A percentile compares a stretch with the other conserved stretches of the same genome.
These are phyloP conservation scores for Protaetia brevitarsis DNA, from an alignment of 1,140 invertebrate genomes.

Conservation along the genomic window DNA sequence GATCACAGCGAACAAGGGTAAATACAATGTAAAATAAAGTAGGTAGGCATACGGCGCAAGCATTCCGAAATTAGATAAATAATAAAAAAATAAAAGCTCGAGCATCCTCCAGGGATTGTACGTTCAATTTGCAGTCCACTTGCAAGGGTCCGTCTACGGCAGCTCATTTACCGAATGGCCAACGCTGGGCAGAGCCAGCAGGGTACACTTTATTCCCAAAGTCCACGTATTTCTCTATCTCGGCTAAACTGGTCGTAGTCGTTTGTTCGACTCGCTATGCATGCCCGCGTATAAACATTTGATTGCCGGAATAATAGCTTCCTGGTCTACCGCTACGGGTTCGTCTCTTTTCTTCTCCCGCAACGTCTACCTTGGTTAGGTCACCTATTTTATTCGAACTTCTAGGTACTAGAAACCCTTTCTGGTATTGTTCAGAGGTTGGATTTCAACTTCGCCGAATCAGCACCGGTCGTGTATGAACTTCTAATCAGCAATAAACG, in stretches of 20 bases:
- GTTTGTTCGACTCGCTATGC: background rate
- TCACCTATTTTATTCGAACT: too few species aligned
- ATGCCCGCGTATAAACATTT: background rate
- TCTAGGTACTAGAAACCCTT: too few species aligned
- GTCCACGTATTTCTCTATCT: conserved; percentile 7
- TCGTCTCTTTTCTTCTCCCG: too few species aligned
- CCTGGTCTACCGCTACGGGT: too few species aligned
- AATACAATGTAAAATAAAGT: background rate
- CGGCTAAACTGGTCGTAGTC: background rate
- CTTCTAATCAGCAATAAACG: too few species aligned
- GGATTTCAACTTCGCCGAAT: too few species aligned
- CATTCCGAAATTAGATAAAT: conserved; percentile 12
- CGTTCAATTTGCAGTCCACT: conserved; percentile 15
- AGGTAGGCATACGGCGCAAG: background rate
- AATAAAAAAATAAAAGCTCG: conserved; percentile 10
- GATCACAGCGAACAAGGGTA: too few species aligned
- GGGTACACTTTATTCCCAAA: background rate
- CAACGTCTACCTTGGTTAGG: too few species aligned
- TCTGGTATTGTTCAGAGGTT: too few species aligned
- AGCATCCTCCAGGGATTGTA: background rate
- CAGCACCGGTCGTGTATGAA: too few species aligned
- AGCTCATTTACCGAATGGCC: conserved; percentile 10
- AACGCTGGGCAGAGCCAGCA: background rate
- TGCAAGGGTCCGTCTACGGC: background rate
- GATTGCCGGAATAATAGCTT: background rate